Conservation (phyloP, 1,140 invertebrate genomes). For the Drosophila cardini region DNA sequence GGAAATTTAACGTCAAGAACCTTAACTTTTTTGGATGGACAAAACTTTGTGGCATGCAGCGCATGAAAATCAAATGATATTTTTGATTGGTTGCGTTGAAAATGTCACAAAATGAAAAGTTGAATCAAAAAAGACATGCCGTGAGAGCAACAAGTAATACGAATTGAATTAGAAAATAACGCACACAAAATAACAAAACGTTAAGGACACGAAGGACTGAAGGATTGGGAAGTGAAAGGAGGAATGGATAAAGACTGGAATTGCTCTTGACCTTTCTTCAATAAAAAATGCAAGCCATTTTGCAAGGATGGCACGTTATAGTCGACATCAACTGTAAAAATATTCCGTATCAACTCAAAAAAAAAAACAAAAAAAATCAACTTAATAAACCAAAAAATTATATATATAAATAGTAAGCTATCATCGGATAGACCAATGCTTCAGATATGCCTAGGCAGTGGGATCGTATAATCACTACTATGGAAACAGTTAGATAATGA, state of each 20-base stretch:
- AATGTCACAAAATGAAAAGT: too few relatives aligned
- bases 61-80: slow-evolving; percentile 9
- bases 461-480: neutral
- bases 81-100: neutral
- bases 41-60: neutral
- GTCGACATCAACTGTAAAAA: slow-evolving; percentile 89
- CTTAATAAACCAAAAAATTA: slow-evolving; percentile 35
- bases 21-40: too few relatives aligned
- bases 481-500: too few relatives aligned
- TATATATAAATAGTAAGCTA: slow-evolving; percentile 30
- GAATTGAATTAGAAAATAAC: too few relatives aligned
- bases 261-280: slow-evolving; percentile 88
- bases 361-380: slow-evolving; percentile 37
- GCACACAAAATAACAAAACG: slow-evolving; percentile 24
- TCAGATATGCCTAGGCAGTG: neutral
- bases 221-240: neutral
- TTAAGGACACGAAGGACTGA: neutral
- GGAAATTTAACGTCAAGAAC: too few relatives aligned
- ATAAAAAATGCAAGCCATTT: slow-evolving; percentile 89
- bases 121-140: slow-evolving; percentile 4
- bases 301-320: slow-evolving; percentile 91
- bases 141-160: slow-evolving; percentile 39
- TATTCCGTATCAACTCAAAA: slow-evolving; percentile 42
- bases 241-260: neutral
- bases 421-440: slow-evolving; percentile 9